Evolutionary conservation across 2,113 vertebrate genomes (phyloP).

Genomic region (Xyliphius kryptos): DNA sequence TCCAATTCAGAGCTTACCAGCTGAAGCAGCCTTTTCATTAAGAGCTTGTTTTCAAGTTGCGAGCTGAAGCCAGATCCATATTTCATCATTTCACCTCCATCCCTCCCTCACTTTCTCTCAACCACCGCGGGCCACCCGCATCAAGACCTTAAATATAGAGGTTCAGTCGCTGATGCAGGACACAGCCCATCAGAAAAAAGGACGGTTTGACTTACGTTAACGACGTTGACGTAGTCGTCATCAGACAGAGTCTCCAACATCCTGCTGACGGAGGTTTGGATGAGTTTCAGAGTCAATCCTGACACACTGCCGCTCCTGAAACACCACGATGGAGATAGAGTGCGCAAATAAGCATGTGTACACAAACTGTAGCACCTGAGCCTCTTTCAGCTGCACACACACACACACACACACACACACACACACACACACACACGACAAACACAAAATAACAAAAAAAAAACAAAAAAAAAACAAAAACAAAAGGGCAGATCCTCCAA

Average conservation of each 20-base stretch:
- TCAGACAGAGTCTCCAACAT: constrained; percentile 97
- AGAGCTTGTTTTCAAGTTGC: constrained; percentile 59
- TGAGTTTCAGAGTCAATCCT: constrained; percentile 89
- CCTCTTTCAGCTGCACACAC: constrained; percentile 19
- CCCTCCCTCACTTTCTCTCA: too few relatives aligned
- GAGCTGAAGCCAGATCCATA: constrained; percentile 63
- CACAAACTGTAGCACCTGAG: too few relatives aligned
- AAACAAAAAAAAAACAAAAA: too few relatives aligned
- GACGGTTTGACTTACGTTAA: constrained; percentile 97
- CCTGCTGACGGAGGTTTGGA: constrained; percentile 90
- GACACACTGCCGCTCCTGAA: constrained; percentile 92
- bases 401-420: constrained; percentile 5
- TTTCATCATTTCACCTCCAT: constrained; percentile 62
- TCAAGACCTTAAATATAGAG: too few relatives aligned
- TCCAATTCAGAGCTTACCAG: constrained; percentile 57
- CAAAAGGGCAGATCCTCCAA: not conserved
- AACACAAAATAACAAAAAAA: too few relatives aligned
- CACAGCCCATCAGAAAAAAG: too few relatives aligned
- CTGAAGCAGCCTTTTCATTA: constrained; percentile 63
- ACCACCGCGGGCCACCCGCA: too few relatives aligned
- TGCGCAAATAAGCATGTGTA: too few relatives aligned
- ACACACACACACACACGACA: not conserved
- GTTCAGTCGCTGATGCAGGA: too few relatives aligned
- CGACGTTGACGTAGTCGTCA: constrained; percentile 97
- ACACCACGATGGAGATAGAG: constrained; percentile 13